A percentile compares a stretch with the other conserved stretches of the same genome.
Evolutionary conservation across 64 coral and sea anemone genomes (phyloP).

Genomic region (Dendronephthya gigantea): DNA sequence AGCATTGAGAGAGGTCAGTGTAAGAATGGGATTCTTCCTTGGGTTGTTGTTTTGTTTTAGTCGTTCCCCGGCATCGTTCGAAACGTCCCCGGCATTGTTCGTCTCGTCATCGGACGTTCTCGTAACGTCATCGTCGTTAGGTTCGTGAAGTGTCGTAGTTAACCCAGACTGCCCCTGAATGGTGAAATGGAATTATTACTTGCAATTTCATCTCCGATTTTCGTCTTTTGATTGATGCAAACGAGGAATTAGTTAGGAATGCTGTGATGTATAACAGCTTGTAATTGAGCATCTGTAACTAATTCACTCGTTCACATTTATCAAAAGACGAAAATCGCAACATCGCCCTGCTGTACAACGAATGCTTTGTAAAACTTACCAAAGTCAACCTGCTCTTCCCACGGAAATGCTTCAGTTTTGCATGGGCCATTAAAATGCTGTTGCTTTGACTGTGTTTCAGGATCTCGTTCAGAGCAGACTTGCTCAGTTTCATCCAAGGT

Average conservation of each 20-base stretch:
- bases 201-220: too few species aligned
- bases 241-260: not conserved
- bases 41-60: not conserved
- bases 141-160: not conserved
- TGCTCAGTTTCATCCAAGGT: not conserved
- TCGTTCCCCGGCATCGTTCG: not conserved
- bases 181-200: too few species aligned
- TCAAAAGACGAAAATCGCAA: too few species aligned
- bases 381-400: not conserved
- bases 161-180: not conserved
- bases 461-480: not conserved
- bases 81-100: not conserved
- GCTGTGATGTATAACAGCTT: too few species aligned
- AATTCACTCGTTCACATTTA: too few species aligned
- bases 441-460: not conserved
- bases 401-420: not conserved
- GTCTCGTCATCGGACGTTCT: not conserved
- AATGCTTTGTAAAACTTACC: too few species aligned
- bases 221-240: too few species aligned
- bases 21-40: not conserved
- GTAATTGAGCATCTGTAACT: too few species aligned
- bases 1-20: not conserved
- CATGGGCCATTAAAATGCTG: not conserved
- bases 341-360: too few species aligned
- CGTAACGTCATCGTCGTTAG: not conserved